Evolutionary conservation across 2,113 vertebrate species (phyloP).

Genomic region (Urocitellus parryii): DNA sequence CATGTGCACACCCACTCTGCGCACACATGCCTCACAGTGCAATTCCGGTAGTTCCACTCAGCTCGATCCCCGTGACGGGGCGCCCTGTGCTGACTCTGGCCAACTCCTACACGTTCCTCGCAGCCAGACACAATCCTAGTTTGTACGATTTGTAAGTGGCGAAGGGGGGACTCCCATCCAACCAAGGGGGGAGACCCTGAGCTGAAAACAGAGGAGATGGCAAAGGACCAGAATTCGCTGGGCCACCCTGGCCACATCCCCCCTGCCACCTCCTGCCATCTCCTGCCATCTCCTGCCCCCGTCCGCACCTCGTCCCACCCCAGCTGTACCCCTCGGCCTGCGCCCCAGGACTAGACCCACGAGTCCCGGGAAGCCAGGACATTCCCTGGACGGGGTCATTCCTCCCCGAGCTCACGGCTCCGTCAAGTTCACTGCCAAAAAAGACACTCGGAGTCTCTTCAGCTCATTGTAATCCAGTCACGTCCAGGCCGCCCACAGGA

Average conservation of each 20-base stretch:
- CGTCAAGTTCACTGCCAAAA: background rate
- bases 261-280: background rate
- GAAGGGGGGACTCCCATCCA: background rate
- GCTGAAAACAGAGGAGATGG: background rate
- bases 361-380: background rate
- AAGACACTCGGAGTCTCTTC: constrained; percentile 51
- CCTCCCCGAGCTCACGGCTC: background rate
- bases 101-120: background rate
- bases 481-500: constrained; percentile 79
- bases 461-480: constrained; percentile 82
- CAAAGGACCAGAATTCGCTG: background rate
- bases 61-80: background rate
- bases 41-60: background rate
- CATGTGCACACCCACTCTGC: too few relatives aligned
- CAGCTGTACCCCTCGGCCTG: background rate
- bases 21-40: too few relatives aligned
- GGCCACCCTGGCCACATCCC: background rate
- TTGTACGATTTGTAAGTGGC: background rate
- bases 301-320: background rate
- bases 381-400: background rate
- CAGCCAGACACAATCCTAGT: background rate
- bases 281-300: rapidly evolving
- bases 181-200: background rate
- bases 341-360: background rate
- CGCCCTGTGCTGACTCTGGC: rapidly evolving